Percentiles rank a stretch among this genome's conserved stretches.
These are phyloP conservation scores for Dicentrarchus labrax DNA, from an alignment of 2,113 vertebrate species.

Conservation along the genomic window DNA sequence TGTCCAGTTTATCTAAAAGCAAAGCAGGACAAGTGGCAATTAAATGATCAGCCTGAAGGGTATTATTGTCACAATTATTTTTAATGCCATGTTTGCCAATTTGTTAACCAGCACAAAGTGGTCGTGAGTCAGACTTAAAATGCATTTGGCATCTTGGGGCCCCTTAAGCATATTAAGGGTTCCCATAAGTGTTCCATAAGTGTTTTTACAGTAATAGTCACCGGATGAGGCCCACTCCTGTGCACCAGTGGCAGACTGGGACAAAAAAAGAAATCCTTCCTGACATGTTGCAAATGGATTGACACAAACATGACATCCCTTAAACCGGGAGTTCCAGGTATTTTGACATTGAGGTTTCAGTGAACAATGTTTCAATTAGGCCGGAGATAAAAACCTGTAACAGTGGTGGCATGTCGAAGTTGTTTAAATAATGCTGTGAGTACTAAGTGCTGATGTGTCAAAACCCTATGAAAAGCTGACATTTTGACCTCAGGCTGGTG, in stretches of 20 bases:
- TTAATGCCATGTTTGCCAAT: conserved; percentile 12
- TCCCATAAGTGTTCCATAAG: conserved; percentile 45
- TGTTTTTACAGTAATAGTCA: conserved; percentile 27
- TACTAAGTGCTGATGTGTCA: not conserved
- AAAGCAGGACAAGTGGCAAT: conserved; percentile 20
- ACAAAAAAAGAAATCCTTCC: conserved; percentile 25
- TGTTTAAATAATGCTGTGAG: not conserved
- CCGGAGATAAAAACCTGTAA: not conserved
- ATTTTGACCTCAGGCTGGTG: not conserved
- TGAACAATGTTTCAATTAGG: not conserved
- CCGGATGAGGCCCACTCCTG: conserved; percentile 21
- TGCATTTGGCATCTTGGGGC: conserved; percentile 30
- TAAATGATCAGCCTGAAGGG: conserved; percentile 23
- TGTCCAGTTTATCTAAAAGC: conserved; percentile 5
- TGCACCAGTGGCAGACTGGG: conserved; percentile 28
- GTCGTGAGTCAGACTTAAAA: conserved; percentile 43
- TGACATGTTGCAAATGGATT: conserved; percentile 14
- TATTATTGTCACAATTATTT: conserved; percentile 34
- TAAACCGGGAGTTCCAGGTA: not conserved
- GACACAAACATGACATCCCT: not conserved
- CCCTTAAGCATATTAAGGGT: conserved; percentile 30
- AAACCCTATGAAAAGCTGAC: no score
- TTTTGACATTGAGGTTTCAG: not conserved
- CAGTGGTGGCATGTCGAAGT: not conserved
- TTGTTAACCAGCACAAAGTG: not conserved